These are phyloP conservation scores for Fragum fragum DNA, from an alignment of 2,888 invertebrate species.

Conservation along the genomic window DNA sequence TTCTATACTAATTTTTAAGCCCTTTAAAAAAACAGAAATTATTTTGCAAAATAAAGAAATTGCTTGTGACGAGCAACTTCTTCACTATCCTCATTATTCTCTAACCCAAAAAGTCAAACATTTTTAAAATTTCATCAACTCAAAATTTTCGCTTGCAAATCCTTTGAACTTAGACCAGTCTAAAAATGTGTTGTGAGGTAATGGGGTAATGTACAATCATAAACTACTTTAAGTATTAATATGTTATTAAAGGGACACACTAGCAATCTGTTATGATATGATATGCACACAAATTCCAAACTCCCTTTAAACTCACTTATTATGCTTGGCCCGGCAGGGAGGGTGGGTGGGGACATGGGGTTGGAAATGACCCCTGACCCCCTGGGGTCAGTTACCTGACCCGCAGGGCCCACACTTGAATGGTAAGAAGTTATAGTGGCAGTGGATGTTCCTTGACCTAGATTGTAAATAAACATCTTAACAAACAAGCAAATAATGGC, in stretches of 20 bases:
- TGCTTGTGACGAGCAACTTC: conserved; percentile 12
- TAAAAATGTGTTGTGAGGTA: no score
- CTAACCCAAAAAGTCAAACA: no score
- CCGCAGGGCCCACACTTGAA: conserved; percentile 56
- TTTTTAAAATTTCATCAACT: no score
- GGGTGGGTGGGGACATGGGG: conserved; percentile 48
- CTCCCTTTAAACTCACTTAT: conserved; percentile 49
- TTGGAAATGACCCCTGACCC: conserved; percentile 51
- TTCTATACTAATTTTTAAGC: no score
- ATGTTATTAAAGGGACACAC: no score
- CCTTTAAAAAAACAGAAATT: no score
- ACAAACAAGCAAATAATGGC: no score
- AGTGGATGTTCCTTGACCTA: conserved; percentile 38
- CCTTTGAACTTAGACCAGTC: no score
- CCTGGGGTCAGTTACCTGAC: conserved; percentile 53
- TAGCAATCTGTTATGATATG: no score
- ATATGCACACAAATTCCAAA: no score
- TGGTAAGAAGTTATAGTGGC: conserved; percentile 29
- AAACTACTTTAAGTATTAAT: no score
- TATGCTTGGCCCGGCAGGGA: conserved; percentile 33
- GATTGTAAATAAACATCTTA: background rate
- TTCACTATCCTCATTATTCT: conserved; percentile 1
- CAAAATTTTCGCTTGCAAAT: no score
- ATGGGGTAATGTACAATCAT: background rate
- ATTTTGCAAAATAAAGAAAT: conserved; percentile 11